Conservation (phyloP, 2,113 vertebrate genomes). For the Coptodon rendalli region DNA sequence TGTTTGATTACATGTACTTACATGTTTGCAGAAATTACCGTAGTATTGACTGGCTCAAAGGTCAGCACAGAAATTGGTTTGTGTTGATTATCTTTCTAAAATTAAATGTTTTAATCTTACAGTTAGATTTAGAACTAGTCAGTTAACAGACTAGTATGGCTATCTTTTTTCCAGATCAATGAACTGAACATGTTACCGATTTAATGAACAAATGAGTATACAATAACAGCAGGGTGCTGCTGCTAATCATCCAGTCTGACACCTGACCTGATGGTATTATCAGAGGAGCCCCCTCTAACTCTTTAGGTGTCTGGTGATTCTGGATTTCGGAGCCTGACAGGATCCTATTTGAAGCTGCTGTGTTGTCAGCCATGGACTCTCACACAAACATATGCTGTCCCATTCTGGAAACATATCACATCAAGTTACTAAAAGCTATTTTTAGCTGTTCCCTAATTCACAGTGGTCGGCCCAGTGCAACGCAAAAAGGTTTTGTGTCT, state of each 20-base stretch:
- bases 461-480: not conserved
- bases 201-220: not conserved
- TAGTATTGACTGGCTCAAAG: not conserved
- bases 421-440: not conserved
- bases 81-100: not conserved
- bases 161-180: not conserved
- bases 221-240: not conserved
- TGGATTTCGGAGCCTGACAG: not conserved
- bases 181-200: not conserved
- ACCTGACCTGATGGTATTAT: not conserved
- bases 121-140: not conserved
- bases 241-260: not conserved
- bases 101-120: not conserved
- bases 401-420: not conserved
- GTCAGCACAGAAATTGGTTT: not conserved
- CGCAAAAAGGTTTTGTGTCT: not conserved
- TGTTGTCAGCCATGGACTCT: not conserved
- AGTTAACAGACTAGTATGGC: not conserved
- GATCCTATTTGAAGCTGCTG: not conserved
- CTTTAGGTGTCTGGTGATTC: not conserved
- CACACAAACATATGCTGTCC: not conserved
- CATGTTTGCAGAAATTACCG: fast-evolving
- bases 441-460: not conserved
- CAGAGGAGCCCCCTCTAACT: not conserved
- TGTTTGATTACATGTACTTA: not conserved